phyloP scores from a whole-genome alignment of 2,888 invertebrate genomes.

The Acrocyrtus sp. region DNA sequence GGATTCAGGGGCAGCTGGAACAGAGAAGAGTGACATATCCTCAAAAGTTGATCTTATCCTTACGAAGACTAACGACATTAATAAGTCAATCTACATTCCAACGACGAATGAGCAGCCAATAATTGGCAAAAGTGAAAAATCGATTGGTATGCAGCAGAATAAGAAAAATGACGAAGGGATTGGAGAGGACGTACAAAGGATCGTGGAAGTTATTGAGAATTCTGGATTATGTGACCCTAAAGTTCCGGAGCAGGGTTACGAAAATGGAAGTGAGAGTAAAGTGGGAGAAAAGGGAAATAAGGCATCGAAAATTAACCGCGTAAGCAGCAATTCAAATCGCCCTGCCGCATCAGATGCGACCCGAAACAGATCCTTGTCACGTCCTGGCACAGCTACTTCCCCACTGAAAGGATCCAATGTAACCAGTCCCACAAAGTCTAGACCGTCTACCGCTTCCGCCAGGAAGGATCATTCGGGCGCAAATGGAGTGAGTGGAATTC shows the following conservation, averaged over 20 bases:
- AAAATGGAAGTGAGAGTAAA: background rate
- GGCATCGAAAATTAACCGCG: background rate
- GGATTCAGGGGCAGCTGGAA: background rate
- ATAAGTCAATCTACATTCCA: slow-evolving; percentile 2
- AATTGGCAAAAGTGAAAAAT: too few relatives aligned
- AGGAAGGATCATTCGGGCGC: background rate
- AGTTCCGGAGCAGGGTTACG: background rate
- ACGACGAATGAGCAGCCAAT: background rate
- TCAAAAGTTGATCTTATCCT: background rate
- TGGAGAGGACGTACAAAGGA: slow-evolving; percentile 36
- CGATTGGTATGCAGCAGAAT: too few relatives aligned
- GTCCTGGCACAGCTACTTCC: slow-evolving; percentile 20
- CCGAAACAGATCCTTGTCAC: background rate
- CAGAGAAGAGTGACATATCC: background rate
- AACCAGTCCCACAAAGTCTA: slow-evolving; percentile 10
- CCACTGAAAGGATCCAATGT: background rate
- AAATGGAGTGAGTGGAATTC: slow-evolving; percentile 11
- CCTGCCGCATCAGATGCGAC: background rate
- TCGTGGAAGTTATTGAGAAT: slow-evolving; percentile 35
- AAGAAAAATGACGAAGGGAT: slow-evolving; percentile 16
- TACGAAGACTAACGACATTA: background rate
- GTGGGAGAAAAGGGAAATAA: slow-evolving; percentile 4
- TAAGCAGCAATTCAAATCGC: too few relatives aligned
- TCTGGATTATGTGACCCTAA: slow-evolving; percentile 40
- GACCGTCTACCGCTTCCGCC: slow-evolving; percentile 29